Base-by-base conservation (phyloP, 1,140 invertebrate species). In the Musca vetustissima region DNA sequence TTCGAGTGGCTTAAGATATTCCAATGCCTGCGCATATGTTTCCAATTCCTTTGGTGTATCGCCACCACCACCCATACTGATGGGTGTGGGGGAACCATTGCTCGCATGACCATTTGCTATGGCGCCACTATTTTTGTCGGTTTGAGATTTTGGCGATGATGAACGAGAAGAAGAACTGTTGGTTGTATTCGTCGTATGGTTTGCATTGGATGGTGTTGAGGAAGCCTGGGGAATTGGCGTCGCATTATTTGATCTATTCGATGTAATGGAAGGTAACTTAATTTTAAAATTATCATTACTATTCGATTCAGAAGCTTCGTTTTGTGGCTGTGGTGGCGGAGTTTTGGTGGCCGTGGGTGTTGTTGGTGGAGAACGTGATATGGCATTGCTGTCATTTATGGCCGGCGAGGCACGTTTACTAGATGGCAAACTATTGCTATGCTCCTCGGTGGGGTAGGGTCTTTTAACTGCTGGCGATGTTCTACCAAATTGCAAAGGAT, bases 1-100 rank as follows among this genome's bases (percentile, higher is more conserved):
- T 57, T 80, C 79, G 6, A 81, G 24, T 0, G 79, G 79, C 50
- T 80, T 81, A 0, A 81, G 68, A 49, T 81, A 75, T 32, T 81
- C 79, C 19, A 81, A 59, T 0, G 79, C 79, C 19, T 81, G 75
- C 1, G 72, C 72, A 47, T 81, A 81, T 25, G 73, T 78, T 13
- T 78, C 76, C 8, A 79, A 64, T 14, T 79, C 76, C n/a, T 73
- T 79, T 2, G 36, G 36, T n/a, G 55, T 15, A 13, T 4, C 13
- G 13, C 1, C 11, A 2, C 1, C 36, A 8, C 3, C 28, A 59
- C 36, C 36, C 19, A 32, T 21, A 0, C 64, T 7, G 19, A 75
- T 74, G 36, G 69, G 72, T 28, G 71, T 67, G 2, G 76, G 76
- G 0, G 76, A 73, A 52, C 68, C 52, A 66, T 73, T 72, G 36